These are phyloP conservation scores for Megaceryle maxima DNA, from an alignment of 2,113 vertebrate genomes.

Conservation along the genomic window DNA sequence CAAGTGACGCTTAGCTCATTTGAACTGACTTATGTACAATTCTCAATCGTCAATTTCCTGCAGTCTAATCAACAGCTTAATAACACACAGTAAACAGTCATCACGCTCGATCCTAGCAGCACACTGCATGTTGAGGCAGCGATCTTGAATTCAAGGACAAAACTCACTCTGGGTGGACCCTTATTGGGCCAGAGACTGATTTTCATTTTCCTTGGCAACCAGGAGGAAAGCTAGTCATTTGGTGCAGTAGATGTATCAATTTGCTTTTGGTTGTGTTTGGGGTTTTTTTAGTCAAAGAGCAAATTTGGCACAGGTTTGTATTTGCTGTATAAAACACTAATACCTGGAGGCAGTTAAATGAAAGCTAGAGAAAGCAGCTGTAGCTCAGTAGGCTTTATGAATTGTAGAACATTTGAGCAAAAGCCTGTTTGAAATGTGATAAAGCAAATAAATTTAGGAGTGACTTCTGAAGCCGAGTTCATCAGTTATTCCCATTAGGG, in stretches of 20 bases:
- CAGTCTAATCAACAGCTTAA: conserved; percentile 45
- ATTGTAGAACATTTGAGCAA: background rate
- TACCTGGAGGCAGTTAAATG: background rate
- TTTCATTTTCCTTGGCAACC: background rate
- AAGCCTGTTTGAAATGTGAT: conserved; percentile 18
- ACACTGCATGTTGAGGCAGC: background rate
- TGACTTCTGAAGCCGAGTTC: background rate
- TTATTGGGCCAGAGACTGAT: background rate
- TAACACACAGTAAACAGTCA: background rate
- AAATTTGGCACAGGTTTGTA: background rate
- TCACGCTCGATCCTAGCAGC: background rate
- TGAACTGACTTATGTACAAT: conserved; percentile 15
- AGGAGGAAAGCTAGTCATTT: background rate
- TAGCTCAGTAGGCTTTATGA: background rate
- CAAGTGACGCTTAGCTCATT: conserved; percentile 27
- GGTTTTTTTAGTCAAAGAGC: background rate
- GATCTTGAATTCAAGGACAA: conserved; percentile 26
- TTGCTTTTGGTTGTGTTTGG: background rate
- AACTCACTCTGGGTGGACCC: background rate
- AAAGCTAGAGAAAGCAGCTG: background rate
- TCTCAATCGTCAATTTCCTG: background rate
- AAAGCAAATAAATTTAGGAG: background rate
- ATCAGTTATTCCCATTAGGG: background rate
- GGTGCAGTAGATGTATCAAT: background rate
- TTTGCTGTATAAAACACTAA: background rate